Percentiles rank a stretch among this genome's conserved stretches.
These are phyloP conservation scores for Seriola dumerili DNA, from an alignment of 2,113 vertebrate genomes.

Conservation along the genomic window DNA sequence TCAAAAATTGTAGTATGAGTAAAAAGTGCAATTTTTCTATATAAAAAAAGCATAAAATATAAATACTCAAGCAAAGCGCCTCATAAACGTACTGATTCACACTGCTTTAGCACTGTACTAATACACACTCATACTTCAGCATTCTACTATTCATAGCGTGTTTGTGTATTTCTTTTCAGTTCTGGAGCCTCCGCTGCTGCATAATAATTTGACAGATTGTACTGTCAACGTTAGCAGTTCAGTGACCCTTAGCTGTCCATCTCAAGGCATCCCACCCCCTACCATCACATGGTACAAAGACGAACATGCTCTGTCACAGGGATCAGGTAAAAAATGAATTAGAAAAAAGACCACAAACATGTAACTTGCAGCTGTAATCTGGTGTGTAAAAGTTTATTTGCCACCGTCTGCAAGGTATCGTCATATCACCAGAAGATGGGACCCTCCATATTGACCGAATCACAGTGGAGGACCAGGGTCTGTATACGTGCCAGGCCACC, in stretches of 20 bases:
- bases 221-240: slow-evolving; percentile 91
- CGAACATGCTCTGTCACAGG: slow-evolving; percentile 85
- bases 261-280: slow-evolving; percentile 88
- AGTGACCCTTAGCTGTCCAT: slow-evolving; percentile 87
- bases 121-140: too few relatives aligned
- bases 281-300: slow-evolving; percentile 95
- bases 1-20: not conserved
- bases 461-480: slow-evolving; percentile 91
- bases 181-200: slow-evolving; percentile 89
- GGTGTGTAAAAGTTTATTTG: not conserved
- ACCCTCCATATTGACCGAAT: slow-evolving; percentile 93
- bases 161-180: slow-evolving; percentile 80
- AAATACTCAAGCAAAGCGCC: too few relatives aligned
- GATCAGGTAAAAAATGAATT: slow-evolving; percentile 87
- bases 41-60: too few relatives aligned
- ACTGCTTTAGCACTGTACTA: not conserved
- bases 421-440: slow-evolving; percentile 88
- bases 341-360: not conserved
- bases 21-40: not conserved
- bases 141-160: not conserved
- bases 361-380: not conserved
- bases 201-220: slow-evolving; percentile 87
- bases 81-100: not conserved
- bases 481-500: slow-evolving; percentile 91
- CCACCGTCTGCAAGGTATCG: slow-evolving; percentile 86